Percentiles rank a stretch among this genome's conserved stretches.
These are phyloP conservation scores for Prionace glauca DNA, from an alignment of 2,797 vertebrate genomes.

Conservation along the genomic window DNA sequence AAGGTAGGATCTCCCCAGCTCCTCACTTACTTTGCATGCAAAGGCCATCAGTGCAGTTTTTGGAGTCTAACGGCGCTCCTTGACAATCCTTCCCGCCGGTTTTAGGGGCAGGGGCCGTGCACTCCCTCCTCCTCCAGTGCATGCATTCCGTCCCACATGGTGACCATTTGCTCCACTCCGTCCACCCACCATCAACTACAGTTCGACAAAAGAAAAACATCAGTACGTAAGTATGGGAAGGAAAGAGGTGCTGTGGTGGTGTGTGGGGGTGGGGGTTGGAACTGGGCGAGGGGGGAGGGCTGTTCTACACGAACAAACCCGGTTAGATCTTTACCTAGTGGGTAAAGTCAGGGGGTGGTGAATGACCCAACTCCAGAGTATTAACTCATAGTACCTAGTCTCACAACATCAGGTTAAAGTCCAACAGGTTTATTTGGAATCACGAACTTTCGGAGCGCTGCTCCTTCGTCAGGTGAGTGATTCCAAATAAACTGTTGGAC, in stretches of 20 bases:
- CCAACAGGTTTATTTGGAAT: no score
- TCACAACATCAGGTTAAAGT: no score
- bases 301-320: background rate
- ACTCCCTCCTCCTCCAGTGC: conserved; percentile 93
- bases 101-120: conserved; percentile 79
- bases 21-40: conserved; percentile 95
- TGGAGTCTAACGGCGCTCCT: conserved; percentile 86
- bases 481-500: no score
- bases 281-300: no score
- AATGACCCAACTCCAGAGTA: no score
- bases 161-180: conserved; percentile 97
- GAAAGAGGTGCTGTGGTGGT: background rate
- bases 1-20: background rate
- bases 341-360: no score
- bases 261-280: background rate
- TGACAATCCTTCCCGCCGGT: conserved; percentile 96
- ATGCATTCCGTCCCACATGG: conserved; percentile 96
- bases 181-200: conserved; percentile 96
- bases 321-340: background rate
- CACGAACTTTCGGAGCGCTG: no score
- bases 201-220: conserved; percentile 41
- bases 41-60: conserved; percentile 96
- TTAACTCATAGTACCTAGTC: no score
- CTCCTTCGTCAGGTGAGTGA: no score
- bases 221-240: background rate